phyloP scores from a whole-genome alignment of 2,113 vertebrate species.

The Ochotona curzoniae region DNA sequence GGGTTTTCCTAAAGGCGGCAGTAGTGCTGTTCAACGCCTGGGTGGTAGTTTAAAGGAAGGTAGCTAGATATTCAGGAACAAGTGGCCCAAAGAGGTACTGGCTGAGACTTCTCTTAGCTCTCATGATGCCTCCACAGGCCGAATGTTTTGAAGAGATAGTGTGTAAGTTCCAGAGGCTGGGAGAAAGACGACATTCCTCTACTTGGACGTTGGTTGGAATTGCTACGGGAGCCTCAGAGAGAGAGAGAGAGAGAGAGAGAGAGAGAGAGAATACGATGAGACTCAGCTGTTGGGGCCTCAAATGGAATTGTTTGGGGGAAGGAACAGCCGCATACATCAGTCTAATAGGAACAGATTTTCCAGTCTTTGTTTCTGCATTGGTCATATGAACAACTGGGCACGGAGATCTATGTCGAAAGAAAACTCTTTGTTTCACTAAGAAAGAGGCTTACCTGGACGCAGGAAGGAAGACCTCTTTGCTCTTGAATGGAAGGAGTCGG shows the following conservation, averaged over 20 bases:
- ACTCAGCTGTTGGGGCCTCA: neutral
- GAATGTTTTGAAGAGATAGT: neutral
- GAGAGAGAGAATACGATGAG: too few species aligned
- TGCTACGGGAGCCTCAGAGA: too few species aligned
- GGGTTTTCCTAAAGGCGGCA: neutral
- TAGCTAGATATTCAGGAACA: neutral
- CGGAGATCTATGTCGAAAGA: neutral
- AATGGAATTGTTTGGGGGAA: neutral
- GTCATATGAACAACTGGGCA: neutral
- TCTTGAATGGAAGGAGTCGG: neutral
- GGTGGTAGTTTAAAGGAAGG: neutral
- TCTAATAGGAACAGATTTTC: neutral
- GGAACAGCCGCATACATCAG: neutral
- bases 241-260: neutral
- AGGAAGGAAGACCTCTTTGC: neutral
- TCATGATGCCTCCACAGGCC: neutral
- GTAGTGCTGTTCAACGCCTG: neutral
- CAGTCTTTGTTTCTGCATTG: neutral
- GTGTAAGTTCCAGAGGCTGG: neutral
- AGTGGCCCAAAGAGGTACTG: fast-evolving
- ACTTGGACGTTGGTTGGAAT: neutral
- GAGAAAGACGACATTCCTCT: neutral
- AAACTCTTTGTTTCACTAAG: too few species aligned
- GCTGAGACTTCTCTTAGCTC: neutral
- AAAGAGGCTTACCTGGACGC: neutral